These are phyloP conservation scores for Lagenorhynchus albirostris DNA, from an alignment of 2,113 vertebrate genomes.

Conservation along the genomic window DNA sequence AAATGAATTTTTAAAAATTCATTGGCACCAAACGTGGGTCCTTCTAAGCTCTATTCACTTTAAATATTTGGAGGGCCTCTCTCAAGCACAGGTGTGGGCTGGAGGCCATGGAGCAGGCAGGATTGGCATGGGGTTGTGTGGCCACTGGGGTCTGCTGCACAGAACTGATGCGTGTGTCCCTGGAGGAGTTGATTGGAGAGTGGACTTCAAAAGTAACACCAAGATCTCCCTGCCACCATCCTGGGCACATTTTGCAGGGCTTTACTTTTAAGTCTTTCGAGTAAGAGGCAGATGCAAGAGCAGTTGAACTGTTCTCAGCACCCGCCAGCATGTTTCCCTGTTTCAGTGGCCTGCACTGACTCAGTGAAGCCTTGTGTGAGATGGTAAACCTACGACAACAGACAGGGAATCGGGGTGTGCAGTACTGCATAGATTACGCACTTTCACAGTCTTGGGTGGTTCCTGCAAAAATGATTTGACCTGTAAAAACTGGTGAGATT, in stretches of 20 bases:
- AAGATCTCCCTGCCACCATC: neutral
- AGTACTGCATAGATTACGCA: no score
- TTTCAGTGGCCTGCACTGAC: neutral
- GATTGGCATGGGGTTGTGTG: neutral
- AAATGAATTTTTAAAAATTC: neutral
- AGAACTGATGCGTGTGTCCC: neutral
- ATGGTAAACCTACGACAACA: neutral
- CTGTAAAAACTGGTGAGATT: conserved; percentile 24
- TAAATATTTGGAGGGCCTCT: neutral
- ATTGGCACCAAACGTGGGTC: conserved; percentile 42
- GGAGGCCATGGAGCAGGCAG: neutral
- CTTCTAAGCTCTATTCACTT: neutral
- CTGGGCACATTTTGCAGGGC: neutral
- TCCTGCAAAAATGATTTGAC: conserved; percentile 30
- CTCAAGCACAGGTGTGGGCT: neutral
- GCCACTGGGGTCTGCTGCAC: neutral
- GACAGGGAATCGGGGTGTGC: no score
- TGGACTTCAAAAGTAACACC: neutral
- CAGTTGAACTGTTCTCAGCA: neutral
- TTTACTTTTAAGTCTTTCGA: neutral
- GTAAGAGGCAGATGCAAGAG: neutral
- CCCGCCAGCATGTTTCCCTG: neutral
- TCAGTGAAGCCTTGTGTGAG: neutral
- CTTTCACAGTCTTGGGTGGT: neutral
- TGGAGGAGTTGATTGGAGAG: neutral